Percentiles rank a stretch among this genome's conserved stretches.
phyloP scores from a whole-genome alignment of 2,888 invertebrate genomes.

The Ennomos erosarius region DNA sequence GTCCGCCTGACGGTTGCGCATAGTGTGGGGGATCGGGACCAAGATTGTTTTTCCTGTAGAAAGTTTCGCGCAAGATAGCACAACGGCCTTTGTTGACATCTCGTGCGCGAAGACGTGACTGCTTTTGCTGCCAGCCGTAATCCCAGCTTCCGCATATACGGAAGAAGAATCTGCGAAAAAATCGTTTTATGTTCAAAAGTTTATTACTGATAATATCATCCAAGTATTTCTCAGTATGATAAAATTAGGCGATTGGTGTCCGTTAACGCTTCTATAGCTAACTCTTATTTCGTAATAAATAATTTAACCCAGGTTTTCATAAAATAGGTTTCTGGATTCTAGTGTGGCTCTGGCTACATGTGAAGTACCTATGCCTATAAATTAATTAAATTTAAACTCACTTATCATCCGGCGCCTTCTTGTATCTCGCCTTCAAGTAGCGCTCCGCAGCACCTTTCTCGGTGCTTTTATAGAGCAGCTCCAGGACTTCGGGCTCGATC shows the following conservation, averaged over 20 bases:
- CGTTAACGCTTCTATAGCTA: too few species aligned
- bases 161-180: constrained; percentile 72
- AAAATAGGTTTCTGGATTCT: too few species aligned
- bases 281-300: too few species aligned
- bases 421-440: constrained; percentile 79
- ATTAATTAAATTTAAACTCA: constrained; percentile 45
- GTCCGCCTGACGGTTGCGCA: constrained; percentile 73
- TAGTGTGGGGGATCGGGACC: constrained; percentile 84
- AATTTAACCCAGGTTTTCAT: too few species aligned
- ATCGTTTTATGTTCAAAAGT: too few species aligned
- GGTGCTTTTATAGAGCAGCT: constrained; percentile 75
- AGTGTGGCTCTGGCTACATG: too few species aligned
- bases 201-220: too few species aligned
- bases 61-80: constrained; percentile 81
- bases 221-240: too few species aligned
- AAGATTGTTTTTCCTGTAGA: constrained; percentile 84
- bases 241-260: too few species aligned
- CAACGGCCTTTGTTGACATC: constrained; percentile 79
- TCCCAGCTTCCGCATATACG: constrained; percentile 80
- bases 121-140: constrained; percentile 86
- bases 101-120: constrained; percentile 56
- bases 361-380: too few species aligned
- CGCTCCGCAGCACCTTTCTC: constrained; percentile 75
- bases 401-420: constrained; percentile 83
- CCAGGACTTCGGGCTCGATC: constrained; percentile 72